phyloP scores from a whole-genome alignment of 2,888 invertebrate species.

The Mystacides longicornis region DNA sequence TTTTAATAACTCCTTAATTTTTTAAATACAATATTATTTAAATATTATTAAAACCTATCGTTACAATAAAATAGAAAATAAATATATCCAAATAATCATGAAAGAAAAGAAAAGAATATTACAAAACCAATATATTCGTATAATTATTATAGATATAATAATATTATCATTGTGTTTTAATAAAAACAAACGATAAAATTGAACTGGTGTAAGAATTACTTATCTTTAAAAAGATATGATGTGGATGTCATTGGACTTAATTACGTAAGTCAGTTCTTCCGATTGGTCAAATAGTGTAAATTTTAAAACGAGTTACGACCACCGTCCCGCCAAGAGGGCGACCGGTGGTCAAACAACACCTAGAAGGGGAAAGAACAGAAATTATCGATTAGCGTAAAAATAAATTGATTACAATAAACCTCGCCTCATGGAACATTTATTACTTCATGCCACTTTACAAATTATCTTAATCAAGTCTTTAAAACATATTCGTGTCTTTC shows the following conservation, averaged over 20 bases:
- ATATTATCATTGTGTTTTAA: background rate
- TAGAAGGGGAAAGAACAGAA: no score
- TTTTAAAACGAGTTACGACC: no score
- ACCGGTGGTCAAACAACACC: no score
- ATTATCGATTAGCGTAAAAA: no score
- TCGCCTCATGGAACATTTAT: no score
- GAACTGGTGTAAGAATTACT: slow-evolving; percentile 11
- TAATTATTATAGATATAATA: slow-evolving; percentile 8
- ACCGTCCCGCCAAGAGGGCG: no score
- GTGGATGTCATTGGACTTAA: slow-evolving; percentile 10
- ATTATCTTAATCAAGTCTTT: slow-evolving; percentile 24
- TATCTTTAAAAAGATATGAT: slow-evolving; percentile 21
- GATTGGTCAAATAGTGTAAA: background rate
- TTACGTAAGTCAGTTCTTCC: slow-evolving; percentile 7
- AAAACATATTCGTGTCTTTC: slow-evolving; percentile 16
- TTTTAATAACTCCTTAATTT: background rate
- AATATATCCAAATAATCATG: background rate
- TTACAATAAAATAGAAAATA: slow-evolving; percentile 13
- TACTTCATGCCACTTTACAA: slow-evolving; percentile 23
- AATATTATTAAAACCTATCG: background rate
- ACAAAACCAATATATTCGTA: slow-evolving; percentile 14
- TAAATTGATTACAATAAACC: no score
- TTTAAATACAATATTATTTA: background rate
- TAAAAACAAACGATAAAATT: slow-evolving; percentile 4
- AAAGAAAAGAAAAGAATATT: slow-evolving; percentile 8